These are phyloP conservation scores for Galbula dea DNA, from an alignment of 2,113 vertebrate genomes.

Conservation along the genomic window DNA sequence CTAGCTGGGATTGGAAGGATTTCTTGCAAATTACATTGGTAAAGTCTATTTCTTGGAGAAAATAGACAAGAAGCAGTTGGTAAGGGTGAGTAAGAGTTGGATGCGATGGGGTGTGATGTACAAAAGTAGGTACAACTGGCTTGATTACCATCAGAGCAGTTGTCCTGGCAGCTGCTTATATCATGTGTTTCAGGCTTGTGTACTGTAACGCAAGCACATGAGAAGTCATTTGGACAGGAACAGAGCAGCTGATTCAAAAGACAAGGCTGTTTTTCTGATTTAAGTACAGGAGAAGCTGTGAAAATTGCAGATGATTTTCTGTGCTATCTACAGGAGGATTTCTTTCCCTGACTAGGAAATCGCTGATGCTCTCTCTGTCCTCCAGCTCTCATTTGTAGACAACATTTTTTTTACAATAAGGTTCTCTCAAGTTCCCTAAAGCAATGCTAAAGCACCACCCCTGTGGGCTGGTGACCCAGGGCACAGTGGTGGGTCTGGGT, in stretches of 20 bases:
- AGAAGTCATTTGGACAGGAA: constrained; percentile 6
- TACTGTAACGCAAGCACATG: not conserved
- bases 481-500: not conserved
- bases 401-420: not conserved
- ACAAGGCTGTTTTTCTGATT: not conserved
- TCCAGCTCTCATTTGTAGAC: not conserved
- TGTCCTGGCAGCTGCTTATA: constrained; percentile 36
- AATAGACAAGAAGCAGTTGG: constrained; percentile 26
- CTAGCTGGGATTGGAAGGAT: not conserved
- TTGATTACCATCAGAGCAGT: constrained; percentile 19
- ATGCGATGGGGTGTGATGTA: not conserved
- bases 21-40: not conserved
- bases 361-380: not conserved
- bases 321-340: not conserved
- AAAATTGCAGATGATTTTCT: not conserved
- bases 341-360: not conserved
- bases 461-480: not conserved
- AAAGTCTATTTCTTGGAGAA: constrained; percentile 5
- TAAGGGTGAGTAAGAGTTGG: constrained; percentile 1
- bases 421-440: not conserved
- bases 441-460: not conserved
- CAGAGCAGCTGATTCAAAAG: not conserved
- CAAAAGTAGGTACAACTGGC: not conserved
- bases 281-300: not conserved
- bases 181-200: constrained; percentile 9